A percentile compares a stretch with the other conserved stretches of the same genome.
These are phyloP conservation scores for Tinea semifulvella DNA, from an alignment of 2,888 invertebrate genomes.

Conservation along the genomic window DNA sequence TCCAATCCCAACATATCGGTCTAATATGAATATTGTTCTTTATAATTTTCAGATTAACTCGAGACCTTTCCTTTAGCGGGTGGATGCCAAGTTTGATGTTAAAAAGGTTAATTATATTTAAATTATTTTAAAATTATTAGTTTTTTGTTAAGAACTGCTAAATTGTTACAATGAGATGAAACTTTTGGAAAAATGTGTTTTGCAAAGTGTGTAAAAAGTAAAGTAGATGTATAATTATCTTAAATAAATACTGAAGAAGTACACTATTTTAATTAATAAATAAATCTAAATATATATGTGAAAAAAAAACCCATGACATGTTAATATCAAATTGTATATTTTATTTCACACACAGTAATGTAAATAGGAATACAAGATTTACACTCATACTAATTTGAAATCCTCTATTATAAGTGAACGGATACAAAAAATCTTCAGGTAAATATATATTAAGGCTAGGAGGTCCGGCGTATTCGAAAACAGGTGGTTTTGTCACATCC, in stretches of 20 bases:
- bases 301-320: slow-evolving; percentile 3
- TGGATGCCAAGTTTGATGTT: slow-evolving; percentile 56
- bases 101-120: slow-evolving; percentile 60
- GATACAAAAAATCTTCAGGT: slow-evolving; percentile 79
- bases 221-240: slow-evolving; percentile 4
- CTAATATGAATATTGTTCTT: not conserved
- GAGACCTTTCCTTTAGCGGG: slow-evolving; percentile 41
- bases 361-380: slow-evolving; percentile 18
- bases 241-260: slow-evolving; percentile 18
- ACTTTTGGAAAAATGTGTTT: not conserved
- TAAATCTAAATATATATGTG: slow-evolving; percentile 10
- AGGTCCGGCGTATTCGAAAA: slow-evolving; percentile 57
- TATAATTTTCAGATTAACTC: slow-evolving; percentile 26
- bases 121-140: slow-evolving; percentile 62
- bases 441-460: slow-evolving; percentile 72
- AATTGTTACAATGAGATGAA: slow-evolving; percentile 3
- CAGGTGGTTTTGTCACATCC: slow-evolving; percentile 38
- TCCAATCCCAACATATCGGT: not conserved
- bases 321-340: not conserved
- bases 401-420: slow-evolving; percentile 53
- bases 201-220: not conserved
- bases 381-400: not conserved
- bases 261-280: slow-evolving; percentile 15
- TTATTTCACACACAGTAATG: not conserved
- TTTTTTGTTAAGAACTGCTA: slow-evolving; percentile 6